Conservation (phyloP, 2,113 vertebrate species). For the Sorex araneus region DNA sequence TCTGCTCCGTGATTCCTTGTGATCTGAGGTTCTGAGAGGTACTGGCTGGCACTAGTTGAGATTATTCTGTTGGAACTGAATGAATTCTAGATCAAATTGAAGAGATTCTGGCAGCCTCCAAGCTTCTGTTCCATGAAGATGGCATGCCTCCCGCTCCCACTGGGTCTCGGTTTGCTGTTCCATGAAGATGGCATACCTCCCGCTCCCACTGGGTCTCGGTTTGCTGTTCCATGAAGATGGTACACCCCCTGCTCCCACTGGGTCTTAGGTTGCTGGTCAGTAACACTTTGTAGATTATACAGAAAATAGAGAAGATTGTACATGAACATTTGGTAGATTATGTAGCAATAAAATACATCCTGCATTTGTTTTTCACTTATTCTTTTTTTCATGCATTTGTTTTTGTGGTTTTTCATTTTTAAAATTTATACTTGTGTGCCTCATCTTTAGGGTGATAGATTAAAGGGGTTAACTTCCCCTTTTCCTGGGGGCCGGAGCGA, state of each 20-base stretch:
- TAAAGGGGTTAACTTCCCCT: not conserved
- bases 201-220: too few relatives aligned
- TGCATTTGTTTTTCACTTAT: not conserved
- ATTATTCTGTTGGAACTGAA: not conserved
- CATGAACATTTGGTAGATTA: too few relatives aligned
- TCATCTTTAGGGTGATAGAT: not conserved
- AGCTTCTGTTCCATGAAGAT: not conserved
- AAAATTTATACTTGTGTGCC: not conserved
- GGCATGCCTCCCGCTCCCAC: too few relatives aligned
- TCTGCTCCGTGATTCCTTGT: not conserved
- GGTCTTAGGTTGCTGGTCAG: not conserved
- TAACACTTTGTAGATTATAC: not conserved
- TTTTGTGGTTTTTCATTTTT: too few relatives aligned
- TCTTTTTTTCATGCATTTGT: too few relatives aligned
- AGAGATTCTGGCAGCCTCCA: not conserved
- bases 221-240: not conserved
- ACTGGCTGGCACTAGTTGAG: not conserved
- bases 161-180: too few relatives aligned
- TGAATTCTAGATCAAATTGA: slow-evolving; percentile 3
- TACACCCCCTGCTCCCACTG: not conserved
- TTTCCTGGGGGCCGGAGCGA: too few relatives aligned
- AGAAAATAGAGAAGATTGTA: too few relatives aligned
- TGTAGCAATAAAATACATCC: not conserved
- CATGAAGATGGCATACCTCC: too few relatives aligned
- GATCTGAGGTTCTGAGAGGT: not conserved